phyloP scores from a whole-genome alignment of 2,888 invertebrate genomes.

The Melieria crassipennis region DNA sequence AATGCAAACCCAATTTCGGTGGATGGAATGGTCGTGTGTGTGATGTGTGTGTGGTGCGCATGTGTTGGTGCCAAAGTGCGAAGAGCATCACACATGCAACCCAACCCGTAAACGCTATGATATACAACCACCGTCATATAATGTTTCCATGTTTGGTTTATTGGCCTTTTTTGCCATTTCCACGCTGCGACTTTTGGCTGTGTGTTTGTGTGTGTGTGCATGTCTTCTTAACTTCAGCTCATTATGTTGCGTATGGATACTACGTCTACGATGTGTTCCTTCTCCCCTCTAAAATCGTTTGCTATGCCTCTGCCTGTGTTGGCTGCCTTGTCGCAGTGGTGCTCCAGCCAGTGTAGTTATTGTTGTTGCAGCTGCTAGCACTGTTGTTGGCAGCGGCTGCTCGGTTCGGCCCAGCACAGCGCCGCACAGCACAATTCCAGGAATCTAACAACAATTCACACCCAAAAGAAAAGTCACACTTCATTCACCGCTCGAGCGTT shows the following conservation, averaged over 20 bases:
- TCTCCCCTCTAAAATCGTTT: not conserved
- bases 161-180: too few species aligned
- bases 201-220: too few species aligned
- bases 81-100: too few species aligned
- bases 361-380: not conserved
- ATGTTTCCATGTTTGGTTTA: too few species aligned
- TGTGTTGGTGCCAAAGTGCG: too few species aligned
- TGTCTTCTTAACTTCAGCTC: too few species aligned
- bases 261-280: not conserved
- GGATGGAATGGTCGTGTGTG: too few species aligned
- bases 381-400: not conserved
- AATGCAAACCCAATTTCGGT: too few species aligned
- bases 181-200: too few species aligned
- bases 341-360: not conserved
- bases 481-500: slow-evolving; percentile 62
- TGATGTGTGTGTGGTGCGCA: too few species aligned
- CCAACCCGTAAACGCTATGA: not conserved
- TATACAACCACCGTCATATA: not conserved
- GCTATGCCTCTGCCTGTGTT: not conserved
- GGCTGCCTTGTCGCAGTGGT: too few species aligned
- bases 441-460: slow-evolving; percentile 66
- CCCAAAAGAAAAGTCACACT: slow-evolving; percentile 62
- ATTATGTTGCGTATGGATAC: too few species aligned
- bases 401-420: not conserved
- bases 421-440: slow-evolving; percentile 50